These are phyloP conservation scores for Drosophila macrothrix DNA, from an alignment of 2,888 invertebrate species.

Conservation along the genomic window DNA sequence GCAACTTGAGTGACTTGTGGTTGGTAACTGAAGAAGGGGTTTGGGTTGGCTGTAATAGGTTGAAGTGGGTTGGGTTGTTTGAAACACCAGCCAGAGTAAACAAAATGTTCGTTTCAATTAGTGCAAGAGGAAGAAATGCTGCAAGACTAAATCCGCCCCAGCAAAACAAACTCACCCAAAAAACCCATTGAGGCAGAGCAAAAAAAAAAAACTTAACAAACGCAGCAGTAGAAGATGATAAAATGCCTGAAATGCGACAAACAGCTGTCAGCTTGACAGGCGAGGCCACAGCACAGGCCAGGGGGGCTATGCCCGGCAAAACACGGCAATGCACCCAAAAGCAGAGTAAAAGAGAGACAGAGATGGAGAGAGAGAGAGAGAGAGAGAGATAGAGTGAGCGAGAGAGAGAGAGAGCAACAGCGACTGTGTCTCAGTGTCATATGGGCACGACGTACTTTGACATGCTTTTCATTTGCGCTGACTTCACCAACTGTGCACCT, in stretches of 20 bases:
- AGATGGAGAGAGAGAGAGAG: conserved; percentile 4
- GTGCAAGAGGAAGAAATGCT: conserved; percentile 43
- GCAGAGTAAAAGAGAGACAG: conserved; percentile 3
- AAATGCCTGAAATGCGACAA: conserved; percentile 74
- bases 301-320: conserved; percentile 33
- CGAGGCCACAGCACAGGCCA: conserved; percentile 44
- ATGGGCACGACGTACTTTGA: conserved; percentile 67
- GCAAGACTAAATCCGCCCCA: conserved; percentile 52
- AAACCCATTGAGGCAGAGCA: conserved; percentile 1
- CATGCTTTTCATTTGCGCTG: conserved; percentile 68
- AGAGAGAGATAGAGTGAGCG: conserved; percentile 5
- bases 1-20: conserved; percentile 43
- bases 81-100: conserved; percentile 28
- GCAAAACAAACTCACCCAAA: conserved; percentile 54
- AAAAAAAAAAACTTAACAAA: conserved; percentile 24
- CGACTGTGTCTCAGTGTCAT: conserved; percentile 56
- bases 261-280: conserved; percentile 72
- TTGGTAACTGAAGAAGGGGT: conserved; percentile 11
- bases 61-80: background rate
- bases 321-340: conserved; percentile 11
- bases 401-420: conserved; percentile 1
- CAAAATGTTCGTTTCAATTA: conserved; percentile 77
- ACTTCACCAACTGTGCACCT: conserved; percentile 59
- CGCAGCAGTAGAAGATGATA: conserved; percentile 55
- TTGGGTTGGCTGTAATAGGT: background rate